Base-by-base conservation (phyloP, 2,888 invertebrate genomes). In the Siphlonurus alternatus region DNA sequence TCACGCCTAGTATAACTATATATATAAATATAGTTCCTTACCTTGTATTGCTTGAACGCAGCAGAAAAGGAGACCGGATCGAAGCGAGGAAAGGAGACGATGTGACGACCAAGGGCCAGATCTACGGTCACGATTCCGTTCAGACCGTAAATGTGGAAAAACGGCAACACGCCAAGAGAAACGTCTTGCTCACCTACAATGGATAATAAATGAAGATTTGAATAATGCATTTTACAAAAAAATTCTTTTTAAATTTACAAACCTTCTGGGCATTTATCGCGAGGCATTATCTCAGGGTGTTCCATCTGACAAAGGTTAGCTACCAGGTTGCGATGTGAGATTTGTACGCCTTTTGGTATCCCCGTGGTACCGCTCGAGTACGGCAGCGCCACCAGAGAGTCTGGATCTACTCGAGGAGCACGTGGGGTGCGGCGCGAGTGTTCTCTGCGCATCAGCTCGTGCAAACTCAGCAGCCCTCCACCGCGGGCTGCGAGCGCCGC, bases 341-440 rank as follows among this genome's bases (percentile, higher is more conserved):
- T 74, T 81, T 84, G 83, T 0, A 89, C 89, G 1, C 89, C 89
- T 76, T 89, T 89, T 0, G 89, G 89, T 71, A 88, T 78, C 0
- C 91, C 91, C 0, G 89, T 91, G 0, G 92, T 91, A 0, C 92
- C 91, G 64, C 81, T 81, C n/a, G 82, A 83, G 71, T 79, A 83
- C 0, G 83, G 83, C 25, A 84, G 38, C 7, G 15, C 15, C 5
- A 15, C 38, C 5, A 38, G 5, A 15, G 38, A 38, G 5, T 38
- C 7, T 10, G 38, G 38, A 38, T 38, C 38, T 38, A 15, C 38
- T 10, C 7, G 38, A 38, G 7, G 38, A 10, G 15, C 5, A 38
- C 38, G 38, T 38, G 5, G 38, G 15, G 38, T 15, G 15, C 15
- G 5, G 5, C 38, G 5, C 15, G 38, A 10, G 15, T 5, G 38